These are phyloP conservation scores for Candidula unifasciata DNA, from an alignment of 2,888 invertebrate species.

Conservation along the genomic window DNA sequence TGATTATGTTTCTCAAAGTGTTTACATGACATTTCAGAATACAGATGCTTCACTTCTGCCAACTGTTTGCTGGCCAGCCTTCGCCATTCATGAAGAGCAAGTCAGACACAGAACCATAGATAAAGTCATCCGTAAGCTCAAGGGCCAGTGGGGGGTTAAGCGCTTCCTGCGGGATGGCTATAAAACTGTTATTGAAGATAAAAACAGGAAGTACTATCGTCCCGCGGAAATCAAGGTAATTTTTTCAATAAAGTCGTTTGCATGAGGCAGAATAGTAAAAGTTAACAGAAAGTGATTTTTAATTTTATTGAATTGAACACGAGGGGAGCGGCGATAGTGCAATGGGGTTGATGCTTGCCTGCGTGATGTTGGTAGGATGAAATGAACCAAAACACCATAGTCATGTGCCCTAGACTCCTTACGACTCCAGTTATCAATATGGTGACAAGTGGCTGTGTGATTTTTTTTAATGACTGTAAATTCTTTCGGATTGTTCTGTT, in stretches of 20 bases:
- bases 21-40: conserved; percentile 64
- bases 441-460: too few species aligned
- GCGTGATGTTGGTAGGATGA: too few species aligned
- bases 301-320: too few species aligned
- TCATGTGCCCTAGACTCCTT: too few species aligned
- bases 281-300: too few species aligned
- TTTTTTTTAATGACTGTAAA: too few species aligned
- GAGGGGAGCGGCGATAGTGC: too few species aligned
- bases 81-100: conserved; percentile 96
- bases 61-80: conserved; percentile 97
- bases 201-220: conserved; percentile 87
- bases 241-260: background rate
- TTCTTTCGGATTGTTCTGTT: too few species aligned
- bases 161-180: conserved; percentile 96
- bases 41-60: conserved; percentile 93
- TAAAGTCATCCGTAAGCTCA: conserved; percentile 85
- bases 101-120: conserved; percentile 91
- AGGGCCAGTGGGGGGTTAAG: conserved; percentile 94
- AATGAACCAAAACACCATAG: too few species aligned
- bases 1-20: background rate
- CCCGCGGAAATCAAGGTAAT: conserved; percentile 90
- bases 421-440: too few species aligned
- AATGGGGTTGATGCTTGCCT: too few species aligned
- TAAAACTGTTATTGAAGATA: conserved; percentile 91
- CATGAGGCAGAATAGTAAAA: background rate